A percentile compares a stretch with the other conserved stretches of the same genome.
Conservation (phyloP, 2,888 invertebrate species). For the Lochmaea capreae region DNA sequence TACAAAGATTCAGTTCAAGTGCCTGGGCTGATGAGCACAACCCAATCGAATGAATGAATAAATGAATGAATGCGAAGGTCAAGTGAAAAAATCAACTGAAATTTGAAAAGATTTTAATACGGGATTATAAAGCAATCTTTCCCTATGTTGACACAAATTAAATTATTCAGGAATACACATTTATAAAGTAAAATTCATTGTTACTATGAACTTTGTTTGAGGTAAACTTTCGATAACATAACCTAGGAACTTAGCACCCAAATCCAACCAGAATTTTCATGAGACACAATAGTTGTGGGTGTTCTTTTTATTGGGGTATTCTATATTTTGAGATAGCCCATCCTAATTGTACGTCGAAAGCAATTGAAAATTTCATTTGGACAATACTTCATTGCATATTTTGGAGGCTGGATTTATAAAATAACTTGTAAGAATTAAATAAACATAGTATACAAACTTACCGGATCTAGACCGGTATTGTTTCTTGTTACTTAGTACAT, state of each 20-base stretch:
- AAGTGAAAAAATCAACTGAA: too few species aligned
- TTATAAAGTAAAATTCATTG: too few species aligned
- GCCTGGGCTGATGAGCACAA: too few species aligned
- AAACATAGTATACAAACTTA: slow-evolving; percentile 29
- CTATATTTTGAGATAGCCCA: slow-evolving; percentile 15
- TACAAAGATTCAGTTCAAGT: too few species aligned
- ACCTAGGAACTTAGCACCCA: neutral
- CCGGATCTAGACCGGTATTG: slow-evolving; percentile 32
- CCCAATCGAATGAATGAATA: too few species aligned
- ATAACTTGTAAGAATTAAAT: slow-evolving; percentile 35
- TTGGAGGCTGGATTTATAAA: slow-evolving; percentile 42
- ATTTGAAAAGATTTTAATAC: too few species aligned
- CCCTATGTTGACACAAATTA: too few species aligned
- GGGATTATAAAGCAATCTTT: too few species aligned
- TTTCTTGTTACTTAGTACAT: slow-evolving; percentile 42
- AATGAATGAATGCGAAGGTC: too few species aligned
- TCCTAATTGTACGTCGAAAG: slow-evolving; percentile 25
- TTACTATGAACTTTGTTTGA: too few species aligned
- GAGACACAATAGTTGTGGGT: neutral
- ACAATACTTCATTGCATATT: slow-evolving; percentile 37
- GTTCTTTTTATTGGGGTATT: neutral
- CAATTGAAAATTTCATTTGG: slow-evolving; percentile 23
- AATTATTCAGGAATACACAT: too few species aligned
- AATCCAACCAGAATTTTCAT: neutral
- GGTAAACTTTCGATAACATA: too few species aligned